Base-by-base conservation (phyloP, 2,113 vertebrate species). In the Lynx canadensis region DNA sequence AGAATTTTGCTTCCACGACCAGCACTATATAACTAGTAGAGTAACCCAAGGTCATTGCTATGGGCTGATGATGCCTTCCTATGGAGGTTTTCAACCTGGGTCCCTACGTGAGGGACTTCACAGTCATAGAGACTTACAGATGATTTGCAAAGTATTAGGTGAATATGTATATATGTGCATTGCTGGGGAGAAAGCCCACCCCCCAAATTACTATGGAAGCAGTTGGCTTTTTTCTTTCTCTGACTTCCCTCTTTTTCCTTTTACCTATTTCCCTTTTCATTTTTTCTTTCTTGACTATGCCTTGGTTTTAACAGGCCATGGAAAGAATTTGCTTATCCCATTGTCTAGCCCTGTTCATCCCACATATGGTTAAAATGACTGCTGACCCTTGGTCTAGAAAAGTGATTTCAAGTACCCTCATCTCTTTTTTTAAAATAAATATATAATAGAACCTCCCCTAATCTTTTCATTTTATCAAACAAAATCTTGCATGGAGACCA, bases 381-480 rank as follows among this genome's bases (percentile, higher is more conserved):
- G 48, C 27, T 69, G 83, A 71, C 79, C 68, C 25, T 84, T 95
- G 21, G 38, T 94, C 73, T 89, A 91, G 68, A 92, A 55, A 29
- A 89, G 23, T 27, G 76, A 86, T 87, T 87, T 87, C 81, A 76
- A 96, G 69, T 25, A 78, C 25, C n/a, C n/a, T 41, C 33, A 36
- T 23, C 55, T 74, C 45, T 14, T 74, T 79, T 55, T 48, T 15
- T 65, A 66, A 82, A 65, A 48, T 52, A 63, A 48, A 57, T 38
- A 31, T 13, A 31, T n/a, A 65, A 36, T 55, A 81, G n/a, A 89
- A 81, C 31, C 65, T 69, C 13, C 79, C 52, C 31, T 11, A 33
- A 52, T 10, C 31, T 93, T 85, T 80, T 92, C 55, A 12, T 69
- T 95, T 97, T 48, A 89, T 76, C 45, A 69, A 97, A 73, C n/a